phyloP scores from a whole-genome alignment of 2,888 invertebrate species.

The Caenorhabditis sinica region DNA sequence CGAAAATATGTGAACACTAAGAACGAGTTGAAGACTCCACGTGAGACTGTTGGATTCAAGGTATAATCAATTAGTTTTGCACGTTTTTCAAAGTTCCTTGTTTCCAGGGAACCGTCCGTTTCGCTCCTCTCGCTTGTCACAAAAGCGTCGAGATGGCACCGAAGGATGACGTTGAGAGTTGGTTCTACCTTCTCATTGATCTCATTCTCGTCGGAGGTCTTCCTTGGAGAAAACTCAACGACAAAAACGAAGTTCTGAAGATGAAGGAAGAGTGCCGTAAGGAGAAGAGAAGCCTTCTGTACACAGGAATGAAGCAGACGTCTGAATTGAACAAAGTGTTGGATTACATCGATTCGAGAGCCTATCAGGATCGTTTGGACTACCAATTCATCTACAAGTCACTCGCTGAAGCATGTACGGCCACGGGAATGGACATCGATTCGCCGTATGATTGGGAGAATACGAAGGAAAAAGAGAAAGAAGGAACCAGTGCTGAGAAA shows the following conservation, averaged over 20 bases:
- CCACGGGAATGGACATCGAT: constrained; percentile 63
- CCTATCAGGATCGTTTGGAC: too few species aligned
- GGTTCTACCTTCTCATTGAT: constrained; percentile 81
- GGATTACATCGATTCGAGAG: too few species aligned
- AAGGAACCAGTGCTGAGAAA: neutral
- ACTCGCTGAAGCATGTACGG: constrained; percentile 52
- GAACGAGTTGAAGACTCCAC: constrained; percentile 74
- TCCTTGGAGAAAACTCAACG: too few species aligned
- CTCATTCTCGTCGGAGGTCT: constrained; percentile 69
- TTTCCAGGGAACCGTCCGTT: constrained; percentile 80
- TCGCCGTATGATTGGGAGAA: constrained; percentile 77
- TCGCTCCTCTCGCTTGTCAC: constrained; percentile 79
- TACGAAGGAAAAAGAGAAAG: constrained; percentile 9
- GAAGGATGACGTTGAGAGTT: constrained; percentile 80
- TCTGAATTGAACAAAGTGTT: constrained; percentile 72
- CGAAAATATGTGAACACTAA: too few species aligned
- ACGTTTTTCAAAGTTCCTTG: neutral
- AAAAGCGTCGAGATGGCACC: constrained; percentile 72
- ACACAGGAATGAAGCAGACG: constrained; percentile 58
- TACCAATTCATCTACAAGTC: too few species aligned
- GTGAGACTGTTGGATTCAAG: constrained; percentile 72
- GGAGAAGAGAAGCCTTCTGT: constrained; percentile 56
- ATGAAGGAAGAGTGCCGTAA: constrained; percentile 73
- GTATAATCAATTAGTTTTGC: constrained; percentile 54
- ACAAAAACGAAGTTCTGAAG: constrained; percentile 72